A percentile compares a stretch with the other conserved stretches of the same genome.
Conservation (phyloP, 1,140 invertebrate species). For the Spodoptera frugiperda region DNA sequence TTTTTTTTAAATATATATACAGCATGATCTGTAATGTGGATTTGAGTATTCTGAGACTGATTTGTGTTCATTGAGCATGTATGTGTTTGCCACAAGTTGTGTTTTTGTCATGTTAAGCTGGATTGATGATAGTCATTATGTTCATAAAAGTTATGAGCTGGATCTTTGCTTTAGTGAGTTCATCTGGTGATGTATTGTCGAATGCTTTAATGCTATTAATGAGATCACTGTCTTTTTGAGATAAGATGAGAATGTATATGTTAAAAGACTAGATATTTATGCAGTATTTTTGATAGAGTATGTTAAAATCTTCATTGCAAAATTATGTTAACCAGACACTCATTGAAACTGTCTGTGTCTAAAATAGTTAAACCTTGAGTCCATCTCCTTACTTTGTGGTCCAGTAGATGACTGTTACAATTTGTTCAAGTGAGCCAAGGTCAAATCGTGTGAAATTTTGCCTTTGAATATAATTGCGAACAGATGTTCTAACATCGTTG, state of each 20-base stretch:
- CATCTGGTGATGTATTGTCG: not conserved
- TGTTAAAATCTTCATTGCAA: not conserved
- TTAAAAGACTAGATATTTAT: too few relatives aligned
- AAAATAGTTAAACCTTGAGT: slow-evolving; percentile 26
- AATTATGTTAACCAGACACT: not conserved
- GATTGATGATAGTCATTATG: slow-evolving; percentile 13
- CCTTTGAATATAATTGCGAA: slow-evolving; percentile 5
- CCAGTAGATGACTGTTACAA: slow-evolving; percentile 7
- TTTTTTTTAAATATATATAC: slow-evolving; percentile 4
- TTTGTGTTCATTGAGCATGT: not conserved
- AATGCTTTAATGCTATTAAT: too few relatives aligned
- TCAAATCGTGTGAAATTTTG: not conserved
- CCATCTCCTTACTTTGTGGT: slow-evolving; percentile 19
- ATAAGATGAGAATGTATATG: too few relatives aligned
- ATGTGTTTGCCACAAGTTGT: not conserved
- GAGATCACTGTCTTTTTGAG: too few relatives aligned
- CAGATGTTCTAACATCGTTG: not conserved
- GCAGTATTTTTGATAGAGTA: too few relatives aligned
- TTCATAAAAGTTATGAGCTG: slow-evolving; percentile 6
- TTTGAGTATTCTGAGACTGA: not conserved
- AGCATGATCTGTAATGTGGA: not conserved
- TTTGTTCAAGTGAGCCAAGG: slow-evolving; percentile 17
- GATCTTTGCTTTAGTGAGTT: not conserved
- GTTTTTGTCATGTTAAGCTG: slow-evolving; percentile 5
- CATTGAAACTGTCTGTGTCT: not conserved